Evolutionary conservation across 2,888 invertebrate species (phyloP).

Genomic region (Phengaris arion): DNA sequence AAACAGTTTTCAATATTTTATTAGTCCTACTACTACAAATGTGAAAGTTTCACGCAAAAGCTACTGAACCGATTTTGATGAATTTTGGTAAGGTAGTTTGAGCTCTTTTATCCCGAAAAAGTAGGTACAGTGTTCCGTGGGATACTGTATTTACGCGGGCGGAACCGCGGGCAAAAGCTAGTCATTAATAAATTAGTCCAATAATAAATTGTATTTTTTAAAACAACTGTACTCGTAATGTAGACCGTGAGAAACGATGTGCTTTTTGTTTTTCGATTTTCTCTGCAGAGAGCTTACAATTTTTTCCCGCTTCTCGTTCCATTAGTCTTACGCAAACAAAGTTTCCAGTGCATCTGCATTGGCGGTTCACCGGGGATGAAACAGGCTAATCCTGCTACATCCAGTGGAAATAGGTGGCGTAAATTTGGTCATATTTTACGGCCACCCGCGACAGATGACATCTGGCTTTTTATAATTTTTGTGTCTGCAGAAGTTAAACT

Average conservation of each 20-base stretch:
- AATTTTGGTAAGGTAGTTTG: too few relatives aligned
- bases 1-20: too few relatives aligned
- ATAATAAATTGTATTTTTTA: neutral
- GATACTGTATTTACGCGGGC: too few relatives aligned
- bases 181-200: neutral
- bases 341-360: conserved; percentile 14
- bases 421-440: conserved; percentile 9
- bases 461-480: too few relatives aligned
- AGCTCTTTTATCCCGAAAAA: too few relatives aligned
- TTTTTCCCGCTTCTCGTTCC: conserved; percentile 1
- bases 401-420: conserved; percentile 4
- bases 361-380: conserved; percentile 7
- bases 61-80: too few relatives aligned
- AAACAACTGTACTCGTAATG: neutral
- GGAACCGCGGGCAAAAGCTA: neutral
- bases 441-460: neutral
- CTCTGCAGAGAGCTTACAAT: neutral
- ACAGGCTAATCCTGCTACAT: conserved; percentile 32
- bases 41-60: too few relatives aligned
- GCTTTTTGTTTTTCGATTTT: neutral
- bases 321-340: conserved; percentile 15
- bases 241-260: neutral
- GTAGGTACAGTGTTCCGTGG: too few relatives aligned
- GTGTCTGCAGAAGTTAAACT: too few relatives aligned
- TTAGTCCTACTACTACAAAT: too few relatives aligned